Evolutionary conservation across 2,888 invertebrate genomes (phyloP).

Genomic region (Noctua comes): DNA sequence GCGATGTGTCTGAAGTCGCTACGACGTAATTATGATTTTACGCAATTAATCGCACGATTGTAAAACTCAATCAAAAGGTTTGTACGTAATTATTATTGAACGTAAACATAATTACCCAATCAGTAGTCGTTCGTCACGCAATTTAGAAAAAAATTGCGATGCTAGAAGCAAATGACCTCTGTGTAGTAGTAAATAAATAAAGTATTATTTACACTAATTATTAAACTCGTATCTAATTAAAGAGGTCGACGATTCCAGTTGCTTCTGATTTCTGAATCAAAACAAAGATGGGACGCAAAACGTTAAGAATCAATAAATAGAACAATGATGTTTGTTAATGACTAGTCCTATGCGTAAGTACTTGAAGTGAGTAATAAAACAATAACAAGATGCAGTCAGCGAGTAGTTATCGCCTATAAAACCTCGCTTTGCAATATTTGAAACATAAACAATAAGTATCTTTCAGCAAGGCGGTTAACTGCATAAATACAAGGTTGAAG

Average conservation of each 20-base stretch:
- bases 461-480: too few species aligned
- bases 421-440: conserved; percentile 38
- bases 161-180: background rate
- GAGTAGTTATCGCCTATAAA: conserved; percentile 17
- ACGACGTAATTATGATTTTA: conserved; percentile 3
- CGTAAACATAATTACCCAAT: conserved; percentile 22
- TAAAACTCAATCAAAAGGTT: background rate
- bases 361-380: conserved; percentile 4
- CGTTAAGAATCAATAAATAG: conserved; percentile 1
- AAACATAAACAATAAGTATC: background rate
- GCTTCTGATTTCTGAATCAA: conserved; percentile 16
- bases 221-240: conserved; percentile 11
- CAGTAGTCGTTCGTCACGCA: background rate
- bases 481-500: too few species aligned
- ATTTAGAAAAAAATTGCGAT: background rate
- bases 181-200: conserved; percentile 1
- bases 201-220: conserved; percentile 2
- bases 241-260: background rate
- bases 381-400: conserved; percentile 19
- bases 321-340: conserved; percentile 30
- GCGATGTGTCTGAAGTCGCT: background rate
- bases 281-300: conserved; percentile 33
- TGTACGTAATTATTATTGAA: background rate
- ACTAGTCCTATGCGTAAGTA: background rate
- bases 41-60: background rate